A percentile compares a stretch with the other conserved stretches of the same genome.
phyloP scores from a whole-genome alignment of 2,888 invertebrate genomes.

The Elaeidobius kamerunicus region DNA sequence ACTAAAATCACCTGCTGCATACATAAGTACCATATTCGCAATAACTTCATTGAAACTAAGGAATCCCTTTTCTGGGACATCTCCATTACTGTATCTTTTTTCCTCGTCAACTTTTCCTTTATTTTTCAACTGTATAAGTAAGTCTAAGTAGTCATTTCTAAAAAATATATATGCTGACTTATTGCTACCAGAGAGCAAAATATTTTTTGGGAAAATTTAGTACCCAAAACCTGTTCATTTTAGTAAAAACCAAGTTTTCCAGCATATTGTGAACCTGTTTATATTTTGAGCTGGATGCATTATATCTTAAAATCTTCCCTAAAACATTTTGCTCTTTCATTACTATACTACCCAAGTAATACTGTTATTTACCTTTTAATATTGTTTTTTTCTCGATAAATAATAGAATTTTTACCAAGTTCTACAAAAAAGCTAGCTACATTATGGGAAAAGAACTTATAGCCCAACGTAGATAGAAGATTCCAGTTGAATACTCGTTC shows the following conservation, averaged over 20 bases:
- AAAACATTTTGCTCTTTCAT: too few relatives aligned
- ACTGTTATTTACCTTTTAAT: conserved; percentile 8
- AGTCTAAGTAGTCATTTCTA: conserved; percentile 55
- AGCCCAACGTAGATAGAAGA: conserved; percentile 1
- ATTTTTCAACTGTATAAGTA: conserved; percentile 43
- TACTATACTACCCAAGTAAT: neutral
- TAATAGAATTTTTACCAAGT: neutral
- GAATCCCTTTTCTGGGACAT: conserved; percentile 43
- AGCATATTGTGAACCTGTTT: too few relatives aligned
- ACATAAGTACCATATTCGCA: conserved; percentile 27
- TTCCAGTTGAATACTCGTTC: conserved; percentile 6
- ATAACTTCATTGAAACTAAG: conserved; percentile 50
- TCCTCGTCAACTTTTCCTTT: conserved; percentile 13
- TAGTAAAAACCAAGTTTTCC: neutral
- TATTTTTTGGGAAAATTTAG: neutral
- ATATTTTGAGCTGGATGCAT: neutral
- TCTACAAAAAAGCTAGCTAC: conserved; percentile 1
- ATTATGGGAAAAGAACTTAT: neutral
- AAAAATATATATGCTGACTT: too few relatives aligned
- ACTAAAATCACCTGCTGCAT: conserved; percentile 5
- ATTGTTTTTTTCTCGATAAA: conserved; percentile 9
- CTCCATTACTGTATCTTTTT: too few relatives aligned
- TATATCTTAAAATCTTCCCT: too few relatives aligned
- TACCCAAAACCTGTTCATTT: neutral
- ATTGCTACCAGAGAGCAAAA: too few relatives aligned